Base-by-base conservation (phyloP, 2,797 vertebrate species). In the Diceros bicornis region DNA sequence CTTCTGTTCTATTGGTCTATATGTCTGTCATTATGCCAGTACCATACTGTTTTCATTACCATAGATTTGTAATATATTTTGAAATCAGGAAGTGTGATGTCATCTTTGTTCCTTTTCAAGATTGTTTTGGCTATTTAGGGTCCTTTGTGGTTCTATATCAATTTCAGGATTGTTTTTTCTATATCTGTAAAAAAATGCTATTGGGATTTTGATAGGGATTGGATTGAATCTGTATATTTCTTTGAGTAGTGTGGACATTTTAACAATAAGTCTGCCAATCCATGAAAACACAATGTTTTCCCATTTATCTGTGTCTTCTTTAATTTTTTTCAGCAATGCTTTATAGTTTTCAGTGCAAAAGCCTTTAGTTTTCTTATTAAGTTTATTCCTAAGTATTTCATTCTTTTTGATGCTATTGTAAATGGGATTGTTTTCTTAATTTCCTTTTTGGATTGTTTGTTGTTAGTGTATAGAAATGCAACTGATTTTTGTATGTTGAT, bases 381-480 rank as follows among this genome's bases (percentile, higher is more conserved):
- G 23, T 61, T 87, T 87, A 50, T 79, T 32, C 20, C 2, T 32
- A 88, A 72, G 41, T 94, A 61, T 87, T 79, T 71, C 47, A 47
- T 71, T 69, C 25, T 92, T 66, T 50, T 78, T 10, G 11, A 52
- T 62, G 41, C 52, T 79, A 25, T 52, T 79, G 7, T 52, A 62
- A 81, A 27, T 88, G 84, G 57, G 57, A 89, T 88, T 94, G 14
- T 50, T 88, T 87, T 62, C 57, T 74, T 72, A 52, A 41, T 71
- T 52, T 81, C 57, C 27, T 47, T 87, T 78, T 62, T 62, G 9
- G 34, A 64, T 72, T 89, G 20, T 41, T 81, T 13, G 55, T 72
- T 72, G 47, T 44, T 71, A 72, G 47, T 88, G 44, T 88, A 55
- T 72, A 68, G 50, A 85, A 55, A 94, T 52, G 27, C 20, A 81